Base-by-base conservation (phyloP, 1,140 invertebrate species). In the Caerostris darwini region DNA sequence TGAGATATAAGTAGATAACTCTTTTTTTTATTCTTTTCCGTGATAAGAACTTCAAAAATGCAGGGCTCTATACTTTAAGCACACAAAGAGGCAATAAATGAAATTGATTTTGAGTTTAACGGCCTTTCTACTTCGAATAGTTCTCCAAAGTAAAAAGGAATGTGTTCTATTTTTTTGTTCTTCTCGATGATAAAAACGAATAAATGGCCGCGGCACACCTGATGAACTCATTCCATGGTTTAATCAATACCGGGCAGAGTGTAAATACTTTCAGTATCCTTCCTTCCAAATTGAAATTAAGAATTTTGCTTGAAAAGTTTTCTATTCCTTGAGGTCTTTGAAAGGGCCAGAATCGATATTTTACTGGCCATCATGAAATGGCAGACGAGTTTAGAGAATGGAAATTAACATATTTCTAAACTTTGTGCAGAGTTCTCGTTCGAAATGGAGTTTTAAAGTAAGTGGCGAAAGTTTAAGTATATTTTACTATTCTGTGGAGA, bases 81-180 rank as follows among this genome's bases (percentile, higher is more conserved):
- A 12, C 34, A 77, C 69, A 77, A 77, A 77, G 69, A 12, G 5
- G 69, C 69, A 7, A 77, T 77, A 77, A 77, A 77, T 50, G 8
- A 50, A 77, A 77, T 77, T 53, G 69, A 77, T 77, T 34, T 77
- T 34, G 69, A 50, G 69, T 77, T 77, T 77, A 77, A 77, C 19
- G 69, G 10, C 2, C 69, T 77, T 50, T 19, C 69, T 10, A 77
- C 19, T 53, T 10, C 8, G 50, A 5, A 77, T 77, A 77, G 69
- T 34, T 34, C 3, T 53, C 69, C 34, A 8, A 50, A 34, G 69
- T n/a, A n/a, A n/a, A n/a, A n/a, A n/a, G n/a, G n/a, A n/a, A n/a
- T n/a, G n/a, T n/a, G n/a, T n/a, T n/a, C n/a, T n/a, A n/a, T n/a
- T 77, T 34, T 50, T n/a, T 77, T 77, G 7, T 77, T n/a, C n/a